Conservation (phyloP, 2,888 invertebrate genomes). For the Polydrusus tereticollis region DNA sequence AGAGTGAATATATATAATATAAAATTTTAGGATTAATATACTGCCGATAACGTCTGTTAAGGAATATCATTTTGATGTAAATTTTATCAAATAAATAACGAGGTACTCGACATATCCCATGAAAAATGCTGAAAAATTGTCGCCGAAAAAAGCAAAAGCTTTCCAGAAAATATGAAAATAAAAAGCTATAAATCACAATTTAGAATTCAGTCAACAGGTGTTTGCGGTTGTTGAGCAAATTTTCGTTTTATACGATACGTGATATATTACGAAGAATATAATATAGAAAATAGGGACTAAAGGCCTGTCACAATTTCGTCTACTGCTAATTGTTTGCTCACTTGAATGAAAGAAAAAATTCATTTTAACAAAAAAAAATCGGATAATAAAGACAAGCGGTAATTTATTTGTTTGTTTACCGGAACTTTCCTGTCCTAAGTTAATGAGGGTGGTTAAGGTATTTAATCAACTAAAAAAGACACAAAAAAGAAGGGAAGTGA, state of each 20-base stretch:
- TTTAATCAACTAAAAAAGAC: not conserved
- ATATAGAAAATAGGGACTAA: not conserved
- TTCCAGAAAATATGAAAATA: not conserved
- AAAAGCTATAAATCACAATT: conserved; percentile 5
- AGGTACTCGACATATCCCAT: not conserved
- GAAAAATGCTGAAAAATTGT: not conserved
- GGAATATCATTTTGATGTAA: no score
- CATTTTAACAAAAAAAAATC: not conserved
- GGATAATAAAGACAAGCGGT: not conserved
- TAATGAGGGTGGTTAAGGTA: not conserved
- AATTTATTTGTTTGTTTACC: not conserved
- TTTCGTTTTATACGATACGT: not conserved
- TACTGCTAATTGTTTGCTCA: not conserved
- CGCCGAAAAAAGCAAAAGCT: not conserved
- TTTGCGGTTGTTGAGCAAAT: not conserved
- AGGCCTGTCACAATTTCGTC: not conserved
- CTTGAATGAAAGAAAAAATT: not conserved
- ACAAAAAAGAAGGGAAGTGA: not conserved
- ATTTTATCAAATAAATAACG: not conserved
- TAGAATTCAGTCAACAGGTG: not conserved
- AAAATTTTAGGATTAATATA: no score
- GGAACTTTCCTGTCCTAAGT: not conserved
- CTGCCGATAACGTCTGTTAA: no score
- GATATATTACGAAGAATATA: conserved; percentile 1
- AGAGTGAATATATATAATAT: no score